These are phyloP conservation scores for Mastomys natalensis DNA, from an alignment of 2,113 vertebrate species.

Conservation along the genomic window DNA sequence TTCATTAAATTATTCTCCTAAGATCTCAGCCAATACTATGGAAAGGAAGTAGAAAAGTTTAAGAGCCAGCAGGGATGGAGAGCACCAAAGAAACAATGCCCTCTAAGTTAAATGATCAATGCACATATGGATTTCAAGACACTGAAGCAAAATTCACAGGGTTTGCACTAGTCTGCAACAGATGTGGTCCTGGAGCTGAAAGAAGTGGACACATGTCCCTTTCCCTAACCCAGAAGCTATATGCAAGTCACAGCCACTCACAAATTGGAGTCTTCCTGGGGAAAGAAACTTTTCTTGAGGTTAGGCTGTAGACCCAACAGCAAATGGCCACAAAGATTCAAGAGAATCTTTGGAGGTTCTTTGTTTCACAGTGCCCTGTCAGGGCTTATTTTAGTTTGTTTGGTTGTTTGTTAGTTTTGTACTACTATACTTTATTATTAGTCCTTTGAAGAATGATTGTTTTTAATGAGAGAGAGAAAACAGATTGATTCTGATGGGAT, in stretches of 20 bases:
- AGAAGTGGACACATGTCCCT: neutral
- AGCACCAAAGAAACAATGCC: neutral
- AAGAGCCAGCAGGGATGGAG: neutral
- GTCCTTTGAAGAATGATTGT: neutral
- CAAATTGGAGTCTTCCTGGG: neutral
- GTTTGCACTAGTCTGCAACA: neutral
- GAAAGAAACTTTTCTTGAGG: neutral
- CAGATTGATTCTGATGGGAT: too few relatives aligned
- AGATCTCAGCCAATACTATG: neutral
- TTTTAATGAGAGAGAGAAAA: neutral
- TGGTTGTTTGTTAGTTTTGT: too few relatives aligned
- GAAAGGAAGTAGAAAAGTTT: neutral
- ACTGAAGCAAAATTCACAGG: neutral
- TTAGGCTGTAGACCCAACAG: neutral
- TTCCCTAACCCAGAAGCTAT: neutral
- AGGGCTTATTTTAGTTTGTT: neutral
- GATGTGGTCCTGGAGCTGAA: neutral
- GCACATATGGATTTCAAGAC: neutral
- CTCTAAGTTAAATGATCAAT: neutral
- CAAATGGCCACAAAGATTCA: neutral
- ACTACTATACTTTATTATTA: neutral
- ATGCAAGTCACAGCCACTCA: neutral
- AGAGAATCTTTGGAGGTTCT: neutral
- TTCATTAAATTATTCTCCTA: neutral
- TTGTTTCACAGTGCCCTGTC: neutral